These are phyloP conservation scores for Diploscapter pachys DNA, from an alignment of 1,140 invertebrate genomes.

Conservation along the genomic window DNA sequence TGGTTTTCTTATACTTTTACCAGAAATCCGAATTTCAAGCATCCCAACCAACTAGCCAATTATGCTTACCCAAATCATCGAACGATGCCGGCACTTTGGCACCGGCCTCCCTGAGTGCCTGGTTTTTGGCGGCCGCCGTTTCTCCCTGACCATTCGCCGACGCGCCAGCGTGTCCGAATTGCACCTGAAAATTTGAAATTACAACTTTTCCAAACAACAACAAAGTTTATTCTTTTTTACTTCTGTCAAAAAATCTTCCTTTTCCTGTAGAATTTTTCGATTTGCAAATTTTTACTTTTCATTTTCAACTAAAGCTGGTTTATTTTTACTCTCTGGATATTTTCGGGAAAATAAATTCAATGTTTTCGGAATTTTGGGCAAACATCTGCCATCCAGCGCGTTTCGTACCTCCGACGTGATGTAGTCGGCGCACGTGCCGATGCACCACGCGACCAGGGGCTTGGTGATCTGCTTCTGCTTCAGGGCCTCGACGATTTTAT, in stretches of 20 bases:
- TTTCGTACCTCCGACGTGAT: slow-evolving; percentile 36
- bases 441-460: slow-evolving; percentile 95
- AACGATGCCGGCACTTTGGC: slow-evolving; percentile 85
- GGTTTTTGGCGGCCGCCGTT: slow-evolving; percentile 88
- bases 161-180: slow-evolving; percentile 97
- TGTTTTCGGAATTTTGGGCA: too few relatives aligned
- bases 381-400: too few relatives aligned
- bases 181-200: slow-evolving; percentile 67
- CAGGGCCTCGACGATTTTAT: slow-evolving; percentile 87
- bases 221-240: too few relatives aligned
- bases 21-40: neutral
- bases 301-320: too few relatives aligned
- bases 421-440: slow-evolving; percentile 75
- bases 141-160: slow-evolving; percentile 90
- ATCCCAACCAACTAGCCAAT: slow-evolving; percentile 45
- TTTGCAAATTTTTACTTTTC: too few relatives aligned
- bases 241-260: neutral
- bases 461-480: slow-evolving; percentile 80
- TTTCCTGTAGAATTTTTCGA: too few relatives aligned
- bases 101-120: slow-evolving; percentile 75
- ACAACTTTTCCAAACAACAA: too few relatives aligned
- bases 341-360: too few relatives aligned
- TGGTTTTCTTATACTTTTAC: neutral
- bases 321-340: too few relatives aligned
- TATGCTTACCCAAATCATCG: slow-evolving; percentile 76